Conservation (phyloP, 2,888 invertebrate genomes). For the Eupithecia centaureata region DNA sequence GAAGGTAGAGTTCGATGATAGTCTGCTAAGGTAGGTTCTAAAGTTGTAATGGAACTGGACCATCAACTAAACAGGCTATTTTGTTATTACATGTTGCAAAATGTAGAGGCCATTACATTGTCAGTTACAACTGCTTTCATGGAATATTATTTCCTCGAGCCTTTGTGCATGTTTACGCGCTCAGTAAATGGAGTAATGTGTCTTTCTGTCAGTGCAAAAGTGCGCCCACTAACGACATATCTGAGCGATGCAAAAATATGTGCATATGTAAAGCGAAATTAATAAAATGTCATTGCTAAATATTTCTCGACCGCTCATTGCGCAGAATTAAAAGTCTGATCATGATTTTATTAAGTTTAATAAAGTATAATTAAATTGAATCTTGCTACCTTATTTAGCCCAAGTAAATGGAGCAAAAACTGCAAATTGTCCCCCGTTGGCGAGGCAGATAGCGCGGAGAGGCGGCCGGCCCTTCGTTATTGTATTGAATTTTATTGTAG, state of each 20-base stretch:
- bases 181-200: conserved; percentile 55
- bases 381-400: conserved; percentile 68
- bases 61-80: conserved; percentile 15
- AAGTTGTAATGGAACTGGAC: conserved; percentile 11
- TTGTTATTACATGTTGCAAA: conserved; percentile 13
- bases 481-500: conserved; percentile 60
- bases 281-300: conserved; percentile 40
- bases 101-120: conserved; percentile 10
- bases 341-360: conserved; percentile 73
- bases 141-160: conserved; percentile 26
- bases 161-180: conserved; percentile 36
- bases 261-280: conserved; percentile 56
- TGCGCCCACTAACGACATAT: conserved; percentile 51
- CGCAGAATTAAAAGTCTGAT: conserved; percentile 65
- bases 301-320: conserved; percentile 50
- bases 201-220: conserved; percentile 55
- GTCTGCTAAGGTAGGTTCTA: background rate
- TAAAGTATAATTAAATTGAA: conserved; percentile 76
- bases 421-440: conserved; percentile 45
- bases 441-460: conserved; percentile 37
- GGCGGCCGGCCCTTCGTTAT: conserved; percentile 55
- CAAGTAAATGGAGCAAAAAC: conserved; percentile 65
- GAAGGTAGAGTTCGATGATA: background rate
- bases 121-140: conserved; percentile 13
- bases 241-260: conserved; percentile 61